These are phyloP conservation scores for Digitonthophagus gazella DNA, from an alignment of 2,888 invertebrate species.

Conservation along the genomic window DNA sequence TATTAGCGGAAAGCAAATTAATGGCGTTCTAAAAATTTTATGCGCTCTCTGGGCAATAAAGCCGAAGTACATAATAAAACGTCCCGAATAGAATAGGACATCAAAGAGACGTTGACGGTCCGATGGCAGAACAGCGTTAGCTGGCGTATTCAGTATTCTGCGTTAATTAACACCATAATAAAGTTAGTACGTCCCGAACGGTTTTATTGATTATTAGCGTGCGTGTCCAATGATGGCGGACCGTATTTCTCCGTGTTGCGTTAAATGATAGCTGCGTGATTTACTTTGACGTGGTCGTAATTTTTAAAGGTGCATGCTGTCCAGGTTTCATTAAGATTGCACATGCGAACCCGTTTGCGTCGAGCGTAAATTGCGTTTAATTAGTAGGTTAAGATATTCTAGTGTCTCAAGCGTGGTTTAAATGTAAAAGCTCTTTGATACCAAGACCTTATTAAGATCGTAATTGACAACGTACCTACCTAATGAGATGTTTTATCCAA, in stretches of 20 bases:
- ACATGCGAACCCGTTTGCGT: background rate
- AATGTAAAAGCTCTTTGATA: background rate
- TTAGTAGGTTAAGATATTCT: background rate
- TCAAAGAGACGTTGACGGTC: constrained; percentile 21
- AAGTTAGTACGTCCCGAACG: constrained; percentile 6
- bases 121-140: background rate
- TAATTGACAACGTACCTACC: too few relatives aligned
- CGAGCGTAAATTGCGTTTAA: background rate
- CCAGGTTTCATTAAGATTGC: background rate
- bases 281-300: background rate
- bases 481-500: too few relatives aligned
- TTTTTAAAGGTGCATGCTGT: background rate
- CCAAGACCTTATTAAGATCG: background rate
- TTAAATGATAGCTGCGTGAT: background rate
- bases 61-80: constrained; percentile 28
- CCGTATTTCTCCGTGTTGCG: background rate
- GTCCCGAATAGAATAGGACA: constrained; percentile 27
- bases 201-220: constrained; percentile 7
- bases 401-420: background rate
- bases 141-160: background rate
- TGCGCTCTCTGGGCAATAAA: constrained; percentile 23
- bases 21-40: constrained; percentile 28
- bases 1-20: constrained; percentile 27
- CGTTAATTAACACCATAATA: constrained; percentile 13
- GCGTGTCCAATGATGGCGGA: background rate